Percentiles rank a stretch among this genome's conserved stretches.
Evolutionary conservation across 2,113 vertebrate species (phyloP).

Genomic region (Megaleporinus macrocephalus): DNA sequence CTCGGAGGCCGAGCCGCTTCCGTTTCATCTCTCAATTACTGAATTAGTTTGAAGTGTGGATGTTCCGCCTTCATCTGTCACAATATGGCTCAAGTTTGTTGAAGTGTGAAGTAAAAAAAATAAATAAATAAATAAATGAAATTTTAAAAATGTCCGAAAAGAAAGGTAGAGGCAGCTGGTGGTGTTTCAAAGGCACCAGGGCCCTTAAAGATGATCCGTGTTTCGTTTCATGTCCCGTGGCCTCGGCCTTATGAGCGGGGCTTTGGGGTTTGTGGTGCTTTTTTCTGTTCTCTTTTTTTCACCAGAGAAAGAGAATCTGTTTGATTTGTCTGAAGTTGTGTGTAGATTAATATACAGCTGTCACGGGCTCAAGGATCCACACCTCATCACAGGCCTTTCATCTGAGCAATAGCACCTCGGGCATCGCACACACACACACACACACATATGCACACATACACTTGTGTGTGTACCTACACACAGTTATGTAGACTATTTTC

Average conservation of each 20-base stretch:
- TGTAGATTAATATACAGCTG: slow-evolving; percentile 99
- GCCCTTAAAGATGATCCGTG: slow-evolving; percentile 98
- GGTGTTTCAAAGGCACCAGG: slow-evolving; percentile 88
- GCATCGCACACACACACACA: slow-evolving; percentile 67
- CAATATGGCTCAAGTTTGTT: slow-evolving; percentile 97
- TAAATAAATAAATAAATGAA: slow-evolving; percentile 87
- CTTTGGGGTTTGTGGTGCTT: slow-evolving; percentile 93
- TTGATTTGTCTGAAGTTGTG: slow-evolving; percentile 98
- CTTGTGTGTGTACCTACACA: neutral
- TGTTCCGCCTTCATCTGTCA: slow-evolving; percentile 91
- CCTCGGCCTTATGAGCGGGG: slow-evolving; percentile 82
- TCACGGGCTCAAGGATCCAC: slow-evolving; percentile 93
- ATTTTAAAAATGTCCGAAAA: slow-evolving; percentile 81
- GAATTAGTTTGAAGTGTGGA: slow-evolving; percentile 90
- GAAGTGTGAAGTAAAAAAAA: slow-evolving; percentile 83
- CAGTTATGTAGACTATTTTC: neutral
- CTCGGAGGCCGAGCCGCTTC: slow-evolving; percentile 70
- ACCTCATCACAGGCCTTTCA: slow-evolving; percentile 87
- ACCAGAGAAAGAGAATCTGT: slow-evolving; percentile 83
- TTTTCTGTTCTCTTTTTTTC: slow-evolving; percentile 69
- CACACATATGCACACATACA: neutral
- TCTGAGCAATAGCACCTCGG: slow-evolving; percentile 88
- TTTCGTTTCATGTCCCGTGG: slow-evolving; percentile 95
- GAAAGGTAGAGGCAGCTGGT: slow-evolving; percentile 81
- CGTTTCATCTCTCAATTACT: slow-evolving; percentile 88